phyloP scores from a whole-genome alignment of 2,888 invertebrate genomes.

The Blomia tropicalis region DNA sequence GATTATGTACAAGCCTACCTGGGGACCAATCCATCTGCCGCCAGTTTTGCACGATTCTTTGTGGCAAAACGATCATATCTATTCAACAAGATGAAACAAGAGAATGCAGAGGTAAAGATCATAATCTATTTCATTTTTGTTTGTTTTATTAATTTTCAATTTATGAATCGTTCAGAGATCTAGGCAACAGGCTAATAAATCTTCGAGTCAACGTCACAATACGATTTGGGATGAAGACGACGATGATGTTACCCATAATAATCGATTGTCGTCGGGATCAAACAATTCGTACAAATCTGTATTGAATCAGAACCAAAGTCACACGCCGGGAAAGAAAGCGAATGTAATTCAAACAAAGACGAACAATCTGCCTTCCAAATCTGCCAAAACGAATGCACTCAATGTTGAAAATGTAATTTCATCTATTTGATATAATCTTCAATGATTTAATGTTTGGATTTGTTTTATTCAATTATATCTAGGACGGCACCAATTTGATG shows the following conservation, averaged over 20 bases:
- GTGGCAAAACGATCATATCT: conserved; percentile 61
- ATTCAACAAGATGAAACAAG: conserved; percentile 36
- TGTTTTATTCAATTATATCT: too few species aligned
- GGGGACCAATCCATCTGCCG: conserved; percentile 66
- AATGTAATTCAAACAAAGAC: too few species aligned
- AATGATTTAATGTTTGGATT: too few species aligned
- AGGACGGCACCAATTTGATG: conserved; percentile 3
- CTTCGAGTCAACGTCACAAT: neutral
- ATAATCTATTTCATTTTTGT: neutral
- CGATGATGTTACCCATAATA: neutral
- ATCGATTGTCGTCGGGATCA: neutral
- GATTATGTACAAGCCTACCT: conserved; percentile 83
- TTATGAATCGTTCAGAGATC: neutral
- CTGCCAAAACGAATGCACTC: too few species aligned
- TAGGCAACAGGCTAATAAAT: neutral
- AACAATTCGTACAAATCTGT: neutral
- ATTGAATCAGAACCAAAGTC: neutral
- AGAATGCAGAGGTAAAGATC: conserved; percentile 31
- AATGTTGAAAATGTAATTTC: too few species aligned
- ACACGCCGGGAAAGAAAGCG: too few species aligned
- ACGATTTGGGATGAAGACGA: conserved; percentile 1
- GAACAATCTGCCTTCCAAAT: too few species aligned
- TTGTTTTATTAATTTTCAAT: conserved; percentile 1
- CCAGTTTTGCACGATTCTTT: conserved; percentile 74
- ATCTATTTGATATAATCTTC: too few species aligned